Evolutionary conservation across 2,113 vertebrate genomes (phyloP).

Genomic region (Abramis brama): DNA sequence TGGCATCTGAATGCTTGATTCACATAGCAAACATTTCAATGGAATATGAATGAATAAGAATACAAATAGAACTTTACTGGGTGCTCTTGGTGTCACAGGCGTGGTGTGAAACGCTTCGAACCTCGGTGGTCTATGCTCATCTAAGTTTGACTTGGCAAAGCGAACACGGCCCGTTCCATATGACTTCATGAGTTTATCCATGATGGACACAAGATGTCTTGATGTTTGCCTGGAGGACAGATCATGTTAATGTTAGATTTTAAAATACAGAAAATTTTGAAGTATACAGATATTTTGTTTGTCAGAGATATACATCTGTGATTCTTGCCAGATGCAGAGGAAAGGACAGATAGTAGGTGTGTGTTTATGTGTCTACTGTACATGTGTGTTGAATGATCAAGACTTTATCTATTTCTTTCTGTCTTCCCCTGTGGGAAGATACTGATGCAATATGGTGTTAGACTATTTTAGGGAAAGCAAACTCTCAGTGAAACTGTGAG

Average conservation of each 20-base stretch:
- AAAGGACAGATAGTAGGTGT: neutral
- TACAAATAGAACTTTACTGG: slow-evolving; percentile 4
- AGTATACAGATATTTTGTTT: neutral
- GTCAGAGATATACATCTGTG: neutral
- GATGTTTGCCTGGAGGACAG: slow-evolving; percentile 28
- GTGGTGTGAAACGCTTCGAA: neutral
- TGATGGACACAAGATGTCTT: slow-evolving; percentile 34
- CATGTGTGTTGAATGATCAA: slow-evolving; percentile 6
- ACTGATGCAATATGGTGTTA: slow-evolving; percentile 29
- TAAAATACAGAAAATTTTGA: neutral
- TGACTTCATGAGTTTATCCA: rapidly evolving
- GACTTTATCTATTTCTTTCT: slow-evolving; percentile 11
- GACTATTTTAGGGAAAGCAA: slow-evolving; percentile 15
- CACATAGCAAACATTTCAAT: neutral
- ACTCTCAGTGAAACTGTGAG: neutral
- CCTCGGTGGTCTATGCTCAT: neutral
- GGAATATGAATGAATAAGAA: neutral
- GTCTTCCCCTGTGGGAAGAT: slow-evolving; percentile 10
- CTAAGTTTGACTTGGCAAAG: slow-evolving; percentile 7
- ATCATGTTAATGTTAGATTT: neutral
- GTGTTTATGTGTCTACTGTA: neutral
- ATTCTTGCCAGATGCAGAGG: neutral
- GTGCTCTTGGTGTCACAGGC: neutral
- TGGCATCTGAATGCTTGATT: neutral
- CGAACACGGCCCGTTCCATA: neutral